Conservation (phyloP, 1,140 invertebrate genomes). For the Drosophila prosaltans region DNA sequence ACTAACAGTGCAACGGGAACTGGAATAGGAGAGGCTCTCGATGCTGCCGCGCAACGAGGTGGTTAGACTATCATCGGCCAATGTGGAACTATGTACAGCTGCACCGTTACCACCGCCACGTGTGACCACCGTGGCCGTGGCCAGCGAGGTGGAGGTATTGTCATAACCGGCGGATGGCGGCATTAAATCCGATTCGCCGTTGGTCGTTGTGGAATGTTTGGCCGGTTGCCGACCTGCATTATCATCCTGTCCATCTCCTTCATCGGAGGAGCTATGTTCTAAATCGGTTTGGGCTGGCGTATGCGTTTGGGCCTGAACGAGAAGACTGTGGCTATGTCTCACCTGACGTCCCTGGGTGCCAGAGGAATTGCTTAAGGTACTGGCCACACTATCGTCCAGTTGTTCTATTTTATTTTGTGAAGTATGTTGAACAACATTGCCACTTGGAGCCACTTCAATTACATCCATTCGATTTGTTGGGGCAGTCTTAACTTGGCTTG, state of each 20-base stretch:
- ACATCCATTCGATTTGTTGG: slow-evolving; percentile 38
- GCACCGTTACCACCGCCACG: slow-evolving; percentile 16
- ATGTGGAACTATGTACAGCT: slow-evolving; percentile 67
- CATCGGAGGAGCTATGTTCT: slow-evolving; percentile 33
- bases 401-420: slow-evolving; percentile 13
- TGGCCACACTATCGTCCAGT: slow-evolving; percentile 72
- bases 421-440: slow-evolving; percentile 2
- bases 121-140: slow-evolving; percentile 57
- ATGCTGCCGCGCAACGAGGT: slow-evolving; percentile 73
- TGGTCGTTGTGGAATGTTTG: slow-evolving; percentile 72
- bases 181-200: slow-evolving; percentile 58
- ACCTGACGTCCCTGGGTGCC: slow-evolving; percentile 26
- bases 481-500: slow-evolving; percentile 23
- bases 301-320: slow-evolving; percentile 74
- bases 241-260: slow-evolving; percentile 10
- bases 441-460: slow-evolving; percentile 45
- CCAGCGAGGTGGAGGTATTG: slow-evolving; percentile 68
- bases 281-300: slow-evolving; percentile 37
- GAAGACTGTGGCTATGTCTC: slow-evolving; percentile 58
- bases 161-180: slow-evolving; percentile 64
- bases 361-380: slow-evolving; percentile 76
- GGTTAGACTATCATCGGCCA: slow-evolving; percentile 79
- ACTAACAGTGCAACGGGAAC: slow-evolving; percentile 75
- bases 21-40: slow-evolving; percentile 77
- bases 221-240: slow-evolving; percentile 7